These are phyloP conservation scores for Myripristis murdjan DNA, from an alignment of 2,797 vertebrate species.

Conservation along the genomic window DNA sequence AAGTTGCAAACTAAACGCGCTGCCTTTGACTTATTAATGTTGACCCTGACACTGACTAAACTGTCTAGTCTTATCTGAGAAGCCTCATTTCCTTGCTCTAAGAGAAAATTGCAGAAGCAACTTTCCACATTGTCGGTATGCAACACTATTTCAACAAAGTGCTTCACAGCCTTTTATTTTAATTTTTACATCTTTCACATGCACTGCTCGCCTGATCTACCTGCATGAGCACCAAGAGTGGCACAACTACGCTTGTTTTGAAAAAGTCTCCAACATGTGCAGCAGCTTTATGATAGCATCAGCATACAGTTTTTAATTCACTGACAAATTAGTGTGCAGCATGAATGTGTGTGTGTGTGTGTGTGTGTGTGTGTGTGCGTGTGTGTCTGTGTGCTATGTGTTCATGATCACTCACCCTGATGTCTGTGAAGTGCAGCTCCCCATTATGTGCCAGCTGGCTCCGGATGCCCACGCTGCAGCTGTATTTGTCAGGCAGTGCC, in stretches of 20 bases:
- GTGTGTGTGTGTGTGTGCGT: not conserved
- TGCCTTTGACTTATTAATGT: not conserved
- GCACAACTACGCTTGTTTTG: not conserved
- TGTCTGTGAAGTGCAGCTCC: constrained; percentile 62
- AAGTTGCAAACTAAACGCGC: not conserved
- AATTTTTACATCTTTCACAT: no score
- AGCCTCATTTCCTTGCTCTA: constrained; percentile 45
- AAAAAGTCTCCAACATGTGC: not conserved
- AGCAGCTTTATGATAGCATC: not conserved
- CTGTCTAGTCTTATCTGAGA: constrained; percentile 21
- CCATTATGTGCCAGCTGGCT: constrained; percentile 61
- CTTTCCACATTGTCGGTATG: not conserved
- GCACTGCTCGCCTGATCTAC: no score
- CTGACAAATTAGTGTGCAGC: not conserved
- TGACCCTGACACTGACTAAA: not conserved
- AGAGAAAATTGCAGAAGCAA: constrained; percentile 33
- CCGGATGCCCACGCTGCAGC: not conserved
- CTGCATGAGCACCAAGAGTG: not conserved
- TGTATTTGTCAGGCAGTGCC: constrained; percentile 2
- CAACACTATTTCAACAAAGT: not conserved
- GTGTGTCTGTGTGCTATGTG: not conserved
- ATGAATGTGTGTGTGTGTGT: not conserved
- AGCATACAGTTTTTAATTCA: not conserved
- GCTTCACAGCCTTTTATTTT: not conserved
- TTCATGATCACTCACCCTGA: constrained; percentile 57